phyloP scores from a whole-genome alignment of 53 echinoderm and acorn worm species.

The Luidia sarsii region DNA sequence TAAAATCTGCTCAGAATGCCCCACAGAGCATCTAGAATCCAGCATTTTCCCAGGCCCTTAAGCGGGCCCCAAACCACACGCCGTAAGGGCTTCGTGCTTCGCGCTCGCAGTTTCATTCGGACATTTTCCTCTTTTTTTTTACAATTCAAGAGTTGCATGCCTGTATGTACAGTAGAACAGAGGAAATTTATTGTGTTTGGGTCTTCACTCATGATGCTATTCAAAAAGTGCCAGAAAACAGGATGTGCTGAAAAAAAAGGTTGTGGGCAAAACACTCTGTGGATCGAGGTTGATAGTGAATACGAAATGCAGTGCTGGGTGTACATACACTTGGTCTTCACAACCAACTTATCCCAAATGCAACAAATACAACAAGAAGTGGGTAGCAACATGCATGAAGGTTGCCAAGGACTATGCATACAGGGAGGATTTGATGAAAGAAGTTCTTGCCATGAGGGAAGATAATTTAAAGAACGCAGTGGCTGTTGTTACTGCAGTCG shows the following conservation, averaged over 20 bases:
- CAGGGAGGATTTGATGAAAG: neutral
- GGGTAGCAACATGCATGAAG: neutral
- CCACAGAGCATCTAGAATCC: no score
- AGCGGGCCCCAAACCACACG: no score
- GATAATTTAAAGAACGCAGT: no score
- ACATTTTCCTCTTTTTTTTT: no score
- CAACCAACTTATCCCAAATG: conserved; percentile 2
- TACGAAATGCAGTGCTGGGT: conserved; percentile 3
- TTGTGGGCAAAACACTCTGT: neutral
- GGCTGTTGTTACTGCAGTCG: no score
- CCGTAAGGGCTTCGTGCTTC: no score
- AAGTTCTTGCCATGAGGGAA: neutral
- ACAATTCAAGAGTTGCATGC: no score
- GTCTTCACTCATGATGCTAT: neutral
- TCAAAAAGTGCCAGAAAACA: conserved; percentile 5
- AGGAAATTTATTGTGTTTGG: neutral
- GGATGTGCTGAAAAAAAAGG: neutral
- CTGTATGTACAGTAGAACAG: no score
- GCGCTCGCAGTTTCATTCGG: no score
- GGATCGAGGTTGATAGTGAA: conserved; percentile 12
- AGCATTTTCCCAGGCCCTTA: no score
- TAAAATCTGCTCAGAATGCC: no score
- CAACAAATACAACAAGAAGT: neutral
- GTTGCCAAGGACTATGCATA: neutral
- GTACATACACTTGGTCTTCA: conserved; percentile 10